Percentiles rank a stretch among this genome's conserved stretches.
Conservation (phyloP, 2,797 vertebrate genomes). For the Diplodus puntazzo region DNA sequence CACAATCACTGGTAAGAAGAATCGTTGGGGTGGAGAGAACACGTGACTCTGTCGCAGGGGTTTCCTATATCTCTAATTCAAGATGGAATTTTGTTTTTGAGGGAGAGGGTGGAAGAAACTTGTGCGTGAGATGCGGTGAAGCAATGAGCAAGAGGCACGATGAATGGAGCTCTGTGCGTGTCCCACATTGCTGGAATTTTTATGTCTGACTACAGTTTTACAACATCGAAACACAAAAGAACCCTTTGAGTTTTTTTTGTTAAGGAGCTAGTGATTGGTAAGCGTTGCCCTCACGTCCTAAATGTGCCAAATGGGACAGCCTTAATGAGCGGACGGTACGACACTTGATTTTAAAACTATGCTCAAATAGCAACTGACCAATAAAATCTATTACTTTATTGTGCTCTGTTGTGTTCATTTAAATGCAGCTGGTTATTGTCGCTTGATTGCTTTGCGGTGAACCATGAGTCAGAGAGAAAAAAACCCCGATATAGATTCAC, state of each 20-base stretch:
- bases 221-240: conserved; percentile 62
- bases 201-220: conserved; percentile 71
- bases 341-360: conserved; percentile 20
- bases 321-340: conserved; percentile 29
- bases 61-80: conserved; percentile 50
- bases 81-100: conserved; percentile 20
- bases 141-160: conserved; percentile 39
- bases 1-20: conserved; percentile 33
- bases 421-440: conserved; percentile 7
- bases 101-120: conserved; percentile 4
- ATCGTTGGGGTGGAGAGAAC: background rate
- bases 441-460: background rate
- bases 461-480: background rate
- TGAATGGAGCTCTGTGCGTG: conserved; percentile 59
- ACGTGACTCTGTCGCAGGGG: conserved; percentile 18
- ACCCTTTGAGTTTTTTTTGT: conserved; percentile 52
- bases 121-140: conserved; percentile 40
- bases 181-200: conserved; percentile 77
- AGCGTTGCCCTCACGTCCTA: conserved; percentile 50
- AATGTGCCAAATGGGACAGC: conserved; percentile 69
- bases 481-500: background rate
- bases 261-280: conserved; percentile 41
- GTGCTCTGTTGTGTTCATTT: conserved; percentile 14
- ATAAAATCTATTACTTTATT: conserved; percentile 8
- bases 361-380: conserved; percentile 26